A percentile compares a stretch with the other conserved stretches of the same genome.
Evolutionary conservation across 2,888 invertebrate genomes (phyloP).

Genomic region (Arrhopalites spinosus): DNA sequence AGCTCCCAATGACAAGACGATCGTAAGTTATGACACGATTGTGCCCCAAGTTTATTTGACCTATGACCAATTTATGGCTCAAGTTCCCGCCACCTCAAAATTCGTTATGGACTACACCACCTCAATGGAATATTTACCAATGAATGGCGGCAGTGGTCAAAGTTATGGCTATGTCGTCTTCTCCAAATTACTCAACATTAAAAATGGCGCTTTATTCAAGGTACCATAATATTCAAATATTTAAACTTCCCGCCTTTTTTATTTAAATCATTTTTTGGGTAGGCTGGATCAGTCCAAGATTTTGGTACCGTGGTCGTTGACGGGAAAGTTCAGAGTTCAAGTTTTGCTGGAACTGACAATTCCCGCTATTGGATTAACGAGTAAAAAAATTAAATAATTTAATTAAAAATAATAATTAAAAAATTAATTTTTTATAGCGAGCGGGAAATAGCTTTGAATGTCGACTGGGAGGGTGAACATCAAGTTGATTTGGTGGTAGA

Average conservation of each 20-base stretch:
- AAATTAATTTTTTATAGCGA: too few relatives aligned
- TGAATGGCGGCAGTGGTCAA: constrained; percentile 61
- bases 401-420: too few relatives aligned
- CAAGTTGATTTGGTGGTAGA: constrained; percentile 60
- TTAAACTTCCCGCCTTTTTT: constrained; percentile 58
- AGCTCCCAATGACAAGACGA: constrained; percentile 57
- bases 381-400: constrained; percentile 18
- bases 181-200: constrained; percentile 22
- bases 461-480: background rate
- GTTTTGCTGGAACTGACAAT: background rate
- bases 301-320: constrained; percentile 63
- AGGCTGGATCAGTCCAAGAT: constrained; percentile 61
- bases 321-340: constrained; percentile 56
- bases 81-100: constrained; percentile 46
- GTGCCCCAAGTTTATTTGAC: constrained; percentile 51
- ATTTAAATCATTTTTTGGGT: background rate
- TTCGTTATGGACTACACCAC: constrained; percentile 38
- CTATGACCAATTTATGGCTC: constrained; percentile 54
- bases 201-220: constrained; percentile 16
- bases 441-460: background rate
- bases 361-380: constrained; percentile 41
- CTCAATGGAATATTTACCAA: constrained; percentile 56
- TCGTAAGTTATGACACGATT: constrained; percentile 58
- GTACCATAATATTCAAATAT: background rate
- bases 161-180: too few relatives aligned